phyloP scores from a whole-genome alignment of 2,113 vertebrate genomes.

The Laticauda laticaudata region DNA sequence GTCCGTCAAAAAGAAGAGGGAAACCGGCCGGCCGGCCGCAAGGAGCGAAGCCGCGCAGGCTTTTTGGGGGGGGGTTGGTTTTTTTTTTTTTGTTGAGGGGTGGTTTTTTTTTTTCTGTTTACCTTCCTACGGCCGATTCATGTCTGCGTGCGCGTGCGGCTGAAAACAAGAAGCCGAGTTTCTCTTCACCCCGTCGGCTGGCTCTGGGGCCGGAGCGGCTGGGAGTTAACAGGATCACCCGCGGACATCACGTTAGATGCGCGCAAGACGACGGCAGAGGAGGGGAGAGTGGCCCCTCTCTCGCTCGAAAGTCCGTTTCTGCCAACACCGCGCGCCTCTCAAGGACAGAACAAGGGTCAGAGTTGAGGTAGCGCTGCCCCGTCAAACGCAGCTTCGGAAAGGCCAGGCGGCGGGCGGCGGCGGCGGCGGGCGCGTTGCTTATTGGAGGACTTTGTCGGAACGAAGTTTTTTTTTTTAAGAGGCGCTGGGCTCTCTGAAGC shows the following conservation, averaged over 20 bases:
- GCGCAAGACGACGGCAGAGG: neutral
- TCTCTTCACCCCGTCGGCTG: constrained; percentile 63
- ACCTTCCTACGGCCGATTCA: constrained; percentile 96
- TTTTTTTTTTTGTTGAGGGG: no score
- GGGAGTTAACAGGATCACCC: constrained; percentile 64
- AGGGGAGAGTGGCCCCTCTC: neutral
- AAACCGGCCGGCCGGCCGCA: neutral
- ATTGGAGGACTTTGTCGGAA: neutral
- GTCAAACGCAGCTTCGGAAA: neutral
- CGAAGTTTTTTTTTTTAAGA: neutral
- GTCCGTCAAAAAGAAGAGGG: neutral
- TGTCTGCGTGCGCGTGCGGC: constrained; percentile 55
- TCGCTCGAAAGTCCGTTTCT: neutral
- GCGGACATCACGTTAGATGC: constrained; percentile 73
- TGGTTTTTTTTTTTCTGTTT: constrained; percentile 32
- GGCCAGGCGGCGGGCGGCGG: neutral
- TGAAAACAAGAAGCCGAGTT: constrained; percentile 37
- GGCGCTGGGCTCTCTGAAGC: neutral
- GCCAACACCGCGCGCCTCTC: neutral
- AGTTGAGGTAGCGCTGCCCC: neutral
- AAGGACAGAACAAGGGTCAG: neutral
- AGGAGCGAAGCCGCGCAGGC: no score
- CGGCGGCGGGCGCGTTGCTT: neutral
- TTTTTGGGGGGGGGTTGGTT: no score
- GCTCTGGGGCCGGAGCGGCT: constrained; percentile 72